Evolutionary conservation across 2,888 invertebrate species (phyloP).

Genomic region (Patella pellucida): DNA sequence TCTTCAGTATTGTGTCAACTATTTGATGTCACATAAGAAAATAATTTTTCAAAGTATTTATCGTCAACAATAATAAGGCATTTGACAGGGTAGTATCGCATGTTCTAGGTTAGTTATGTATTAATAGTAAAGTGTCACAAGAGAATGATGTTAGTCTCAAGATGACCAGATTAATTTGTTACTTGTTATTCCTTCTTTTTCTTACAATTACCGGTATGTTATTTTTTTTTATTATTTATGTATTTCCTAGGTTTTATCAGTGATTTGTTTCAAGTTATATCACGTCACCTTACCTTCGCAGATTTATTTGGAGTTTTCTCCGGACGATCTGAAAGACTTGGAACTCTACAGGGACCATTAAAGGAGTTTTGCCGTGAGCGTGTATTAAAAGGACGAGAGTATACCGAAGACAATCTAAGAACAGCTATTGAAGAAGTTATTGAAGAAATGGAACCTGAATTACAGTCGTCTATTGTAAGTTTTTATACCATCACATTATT

Average conservation of each 20-base stretch:
- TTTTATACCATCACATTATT: no score
- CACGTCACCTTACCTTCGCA: conserved; percentile 68
- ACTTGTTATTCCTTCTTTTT: no score
- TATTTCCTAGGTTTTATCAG: conserved; percentile 59
- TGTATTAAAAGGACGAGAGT: conserved; percentile 71
- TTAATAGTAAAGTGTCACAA: no score
- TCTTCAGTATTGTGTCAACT: no score
- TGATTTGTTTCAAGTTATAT: conserved; percentile 62
- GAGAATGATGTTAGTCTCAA: no score
- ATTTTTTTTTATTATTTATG: conserved; percentile 10
- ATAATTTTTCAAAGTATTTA: no score
- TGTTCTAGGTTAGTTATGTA: no score
- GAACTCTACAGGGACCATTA: conserved; percentile 72
- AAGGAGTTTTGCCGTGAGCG: conserved; percentile 72
- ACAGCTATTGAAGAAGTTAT: conserved; percentile 72
- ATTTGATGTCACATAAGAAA: no score
- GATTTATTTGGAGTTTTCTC: conserved; percentile 70
- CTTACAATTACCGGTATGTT: background rate
- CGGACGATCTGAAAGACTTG: conserved; percentile 71
- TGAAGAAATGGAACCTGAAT: conserved; percentile 70
- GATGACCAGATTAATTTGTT: no score
- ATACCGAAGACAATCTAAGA: conserved; percentile 71
- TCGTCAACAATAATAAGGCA: no score
- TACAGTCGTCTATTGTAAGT: conserved; percentile 72
- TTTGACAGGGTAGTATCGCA: no score